phyloP scores from a whole-genome alignment of 2,888 invertebrate genomes.

The Ormyrus labotus region DNA sequence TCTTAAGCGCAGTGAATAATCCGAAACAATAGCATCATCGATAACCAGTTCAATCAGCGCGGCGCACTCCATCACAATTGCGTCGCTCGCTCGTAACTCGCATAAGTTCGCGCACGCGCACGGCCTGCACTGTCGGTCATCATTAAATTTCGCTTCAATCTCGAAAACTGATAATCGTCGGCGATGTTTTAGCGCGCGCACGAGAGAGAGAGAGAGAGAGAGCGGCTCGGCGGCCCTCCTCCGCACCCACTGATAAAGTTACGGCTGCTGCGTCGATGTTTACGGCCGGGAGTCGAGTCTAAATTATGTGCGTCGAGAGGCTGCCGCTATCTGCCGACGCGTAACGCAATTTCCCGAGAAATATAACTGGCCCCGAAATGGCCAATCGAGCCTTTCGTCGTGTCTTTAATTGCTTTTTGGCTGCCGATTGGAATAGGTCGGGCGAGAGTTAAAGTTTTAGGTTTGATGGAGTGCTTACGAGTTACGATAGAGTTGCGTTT shows the following conservation, averaged over 20 bases:
- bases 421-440: too few species aligned
- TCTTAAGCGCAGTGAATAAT: neutral
- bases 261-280: conserved; percentile 26
- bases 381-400: neutral
- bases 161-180: conserved; percentile 51
- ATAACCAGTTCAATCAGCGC: too few species aligned
- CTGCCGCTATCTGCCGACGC: neutral
- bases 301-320: conserved; percentile 45
- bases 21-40: too few species aligned
- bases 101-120: too few species aligned
- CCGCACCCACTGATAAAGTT: too few species aligned
- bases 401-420: too few species aligned
- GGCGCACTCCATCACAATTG: neutral
- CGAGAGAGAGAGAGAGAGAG: neutral
- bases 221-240: neutral
- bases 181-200: conserved; percentile 23
- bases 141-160: conserved; percentile 50
- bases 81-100: neutral
- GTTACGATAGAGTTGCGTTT: too few species aligned
- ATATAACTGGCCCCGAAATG: conserved; percentile 34
- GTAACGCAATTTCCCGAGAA: conserved; percentile 28
- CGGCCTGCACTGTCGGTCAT: conserved; percentile 13
- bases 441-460: too few species aligned
- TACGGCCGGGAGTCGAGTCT: conserved; percentile 42
- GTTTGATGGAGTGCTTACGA: too few species aligned